Conservation (phyloP, 2,113 vertebrate species). For the Corythornis cristatus region DNA sequence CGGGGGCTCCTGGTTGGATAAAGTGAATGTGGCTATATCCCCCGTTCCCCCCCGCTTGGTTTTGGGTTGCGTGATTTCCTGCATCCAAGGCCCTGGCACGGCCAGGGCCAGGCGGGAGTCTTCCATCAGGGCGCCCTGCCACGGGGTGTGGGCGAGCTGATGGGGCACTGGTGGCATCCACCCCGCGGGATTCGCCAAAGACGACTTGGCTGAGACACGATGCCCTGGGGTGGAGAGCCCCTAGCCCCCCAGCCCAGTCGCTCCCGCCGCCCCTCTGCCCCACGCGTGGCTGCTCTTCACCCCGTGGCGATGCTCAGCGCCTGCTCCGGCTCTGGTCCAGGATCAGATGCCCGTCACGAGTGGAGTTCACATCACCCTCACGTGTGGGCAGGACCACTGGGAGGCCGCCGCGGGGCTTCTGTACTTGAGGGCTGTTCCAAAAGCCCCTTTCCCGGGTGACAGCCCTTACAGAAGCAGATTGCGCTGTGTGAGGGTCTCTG, state of each 20-base stretch:
- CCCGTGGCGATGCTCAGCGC: neutral
- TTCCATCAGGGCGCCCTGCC: neutral
- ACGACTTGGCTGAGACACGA: neutral
- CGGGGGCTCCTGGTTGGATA: no score
- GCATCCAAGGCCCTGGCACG: neutral
- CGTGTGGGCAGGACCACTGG: neutral
- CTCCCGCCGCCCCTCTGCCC: neutral
- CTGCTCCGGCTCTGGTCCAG: neutral
- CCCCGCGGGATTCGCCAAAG: neutral
- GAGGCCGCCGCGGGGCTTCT: neutral
- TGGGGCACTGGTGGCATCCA: neutral
- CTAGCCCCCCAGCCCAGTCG: neutral
- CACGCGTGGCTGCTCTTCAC: neutral
- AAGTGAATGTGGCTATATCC: no score
- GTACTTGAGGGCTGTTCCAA: neutral
- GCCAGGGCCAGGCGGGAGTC: neutral
- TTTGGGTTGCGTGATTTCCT: constrained; percentile 39
- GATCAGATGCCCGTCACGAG: neutral
- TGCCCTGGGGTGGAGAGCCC: neutral
- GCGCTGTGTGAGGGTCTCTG: neutral
- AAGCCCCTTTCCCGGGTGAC: neutral
- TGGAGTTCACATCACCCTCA: neutral
- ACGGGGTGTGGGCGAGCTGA: neutral
- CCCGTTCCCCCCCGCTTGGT: no score
- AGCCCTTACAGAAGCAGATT: neutral